phyloP scores from a whole-genome alignment of 2,888 invertebrate genomes.

The Orthosia cruda region DNA sequence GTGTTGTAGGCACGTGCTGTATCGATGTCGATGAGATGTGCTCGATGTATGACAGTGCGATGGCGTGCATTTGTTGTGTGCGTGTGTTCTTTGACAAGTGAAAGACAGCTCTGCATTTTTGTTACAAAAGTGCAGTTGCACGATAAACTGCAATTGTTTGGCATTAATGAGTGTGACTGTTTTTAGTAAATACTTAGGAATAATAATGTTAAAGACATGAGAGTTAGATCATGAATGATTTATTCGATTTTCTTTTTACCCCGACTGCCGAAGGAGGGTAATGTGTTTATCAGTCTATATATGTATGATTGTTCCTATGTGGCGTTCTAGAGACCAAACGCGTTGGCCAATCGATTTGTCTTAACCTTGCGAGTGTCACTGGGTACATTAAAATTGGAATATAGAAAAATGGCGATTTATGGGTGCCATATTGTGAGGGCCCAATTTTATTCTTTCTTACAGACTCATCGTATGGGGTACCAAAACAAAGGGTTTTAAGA shows the following conservation, averaged over 20 bases:
- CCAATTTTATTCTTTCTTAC: too few relatives aligned
- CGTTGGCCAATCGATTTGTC: too few relatives aligned
- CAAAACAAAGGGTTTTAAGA: too few relatives aligned
- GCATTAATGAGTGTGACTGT: slow-evolving; percentile 1
- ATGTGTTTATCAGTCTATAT: too few relatives aligned
- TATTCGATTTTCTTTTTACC: neutral
- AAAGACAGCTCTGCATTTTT: slow-evolving; percentile 10
- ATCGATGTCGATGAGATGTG: slow-evolving; percentile 49
- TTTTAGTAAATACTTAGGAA: neutral
- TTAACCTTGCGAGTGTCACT: too few relatives aligned
- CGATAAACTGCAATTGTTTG: neutral
- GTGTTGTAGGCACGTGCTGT: slow-evolving; percentile 36
- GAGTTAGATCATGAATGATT: neutral
- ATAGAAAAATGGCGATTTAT: too few relatives aligned
- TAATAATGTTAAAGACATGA: neutral
- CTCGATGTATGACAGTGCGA: slow-evolving; percentile 10
- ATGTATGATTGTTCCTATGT: too few relatives aligned
- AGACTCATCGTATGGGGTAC: too few relatives aligned
- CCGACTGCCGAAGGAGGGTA: too few relatives aligned
- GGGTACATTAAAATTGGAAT: too few relatives aligned
- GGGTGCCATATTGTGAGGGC: too few relatives aligned
- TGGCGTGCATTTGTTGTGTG: slow-evolving; percentile 24
- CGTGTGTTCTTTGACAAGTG: slow-evolving; percentile 13
- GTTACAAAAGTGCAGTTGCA: neutral
- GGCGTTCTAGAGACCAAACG: too few relatives aligned